These are phyloP conservation scores for Oenanthe melanoleuca DNA, from an alignment of 2,113 vertebrate species.

Conservation along the genomic window DNA sequence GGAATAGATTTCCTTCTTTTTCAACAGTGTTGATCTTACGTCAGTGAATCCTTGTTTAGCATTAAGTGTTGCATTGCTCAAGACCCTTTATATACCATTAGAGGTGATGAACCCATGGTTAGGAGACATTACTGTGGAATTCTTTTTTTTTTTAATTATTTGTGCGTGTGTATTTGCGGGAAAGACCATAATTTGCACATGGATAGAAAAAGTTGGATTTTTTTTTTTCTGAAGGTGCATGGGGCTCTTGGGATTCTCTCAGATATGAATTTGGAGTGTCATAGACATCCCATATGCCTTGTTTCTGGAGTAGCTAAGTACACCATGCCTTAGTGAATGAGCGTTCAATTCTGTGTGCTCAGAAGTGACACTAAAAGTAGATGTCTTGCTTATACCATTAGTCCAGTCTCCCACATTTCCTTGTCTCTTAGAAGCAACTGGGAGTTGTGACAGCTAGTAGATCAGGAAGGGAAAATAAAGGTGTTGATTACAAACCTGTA, in stretches of 20 bases:
- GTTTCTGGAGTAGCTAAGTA: not conserved
- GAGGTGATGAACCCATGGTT: not conserved
- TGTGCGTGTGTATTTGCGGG: accelerated
- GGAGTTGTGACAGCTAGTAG: not conserved
- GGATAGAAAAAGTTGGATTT: not conserved
- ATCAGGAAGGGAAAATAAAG: not conserved
- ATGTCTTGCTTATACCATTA: not conserved
- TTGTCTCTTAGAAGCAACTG: not conserved
- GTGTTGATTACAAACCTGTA: not conserved
- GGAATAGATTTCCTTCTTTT: not conserved
- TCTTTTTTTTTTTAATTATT: not conserved
- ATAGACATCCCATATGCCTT: not conserved
- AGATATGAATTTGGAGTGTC: not conserved
- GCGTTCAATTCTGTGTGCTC: not conserved
- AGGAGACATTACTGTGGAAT: not conserved
- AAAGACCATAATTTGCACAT: not conserved
- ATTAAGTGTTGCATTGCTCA: not conserved
- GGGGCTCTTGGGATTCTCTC: not conserved
- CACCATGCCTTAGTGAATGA: not conserved
- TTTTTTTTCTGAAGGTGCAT: not conserved
- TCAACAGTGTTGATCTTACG: not conserved
- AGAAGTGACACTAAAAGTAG: not conserved
- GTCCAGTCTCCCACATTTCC: accelerated
- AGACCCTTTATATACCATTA: not conserved
- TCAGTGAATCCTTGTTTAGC: not conserved